phyloP scores from a whole-genome alignment of 2,888 invertebrate genomes.

The Cyclophora albipunctata region DNA sequence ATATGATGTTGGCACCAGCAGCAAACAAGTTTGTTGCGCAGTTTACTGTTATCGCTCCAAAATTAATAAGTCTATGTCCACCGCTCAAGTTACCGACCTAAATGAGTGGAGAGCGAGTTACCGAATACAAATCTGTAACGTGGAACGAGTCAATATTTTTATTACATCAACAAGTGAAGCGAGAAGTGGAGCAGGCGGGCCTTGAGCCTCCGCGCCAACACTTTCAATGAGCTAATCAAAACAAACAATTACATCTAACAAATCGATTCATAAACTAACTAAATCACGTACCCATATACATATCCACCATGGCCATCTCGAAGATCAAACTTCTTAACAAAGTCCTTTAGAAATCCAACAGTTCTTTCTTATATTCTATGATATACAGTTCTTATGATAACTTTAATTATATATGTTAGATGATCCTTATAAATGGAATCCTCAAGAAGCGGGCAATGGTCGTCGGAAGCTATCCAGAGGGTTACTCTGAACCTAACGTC shows the following conservation, averaged over 20 bases:
- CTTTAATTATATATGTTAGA: conserved; percentile 54
- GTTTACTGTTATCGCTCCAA: conserved; percentile 32
- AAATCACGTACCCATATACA: conserved; percentile 63
- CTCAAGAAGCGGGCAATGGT: conserved; percentile 58
- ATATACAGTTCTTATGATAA: conserved; percentile 39
- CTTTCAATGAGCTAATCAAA: conserved; percentile 36
- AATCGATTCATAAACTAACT: conserved; percentile 20
- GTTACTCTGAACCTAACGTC: conserved; percentile 81
- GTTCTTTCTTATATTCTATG: conserved; percentile 37
- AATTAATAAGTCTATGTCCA: conserved; percentile 19
- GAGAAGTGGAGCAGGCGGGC: conserved; percentile 46
- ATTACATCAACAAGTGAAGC: conserved; percentile 17
- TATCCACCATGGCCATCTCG: conserved; percentile 65
- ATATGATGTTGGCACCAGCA: conserved; percentile 22
- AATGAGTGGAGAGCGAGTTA: conserved; percentile 1
- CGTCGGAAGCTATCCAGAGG: conserved; percentile 51
- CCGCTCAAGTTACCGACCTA: conserved; percentile 7
- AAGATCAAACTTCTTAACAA: conserved; percentile 36
- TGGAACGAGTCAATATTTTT: conserved; percentile 9
- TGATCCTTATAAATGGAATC: conserved; percentile 48
- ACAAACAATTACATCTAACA: conserved; percentile 29
- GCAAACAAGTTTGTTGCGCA: conserved; percentile 50
- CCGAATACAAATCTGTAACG: conserved; percentile 6
- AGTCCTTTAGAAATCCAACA: conserved; percentile 35
- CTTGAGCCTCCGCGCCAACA: conserved; percentile 45